phyloP scores from a whole-genome alignment of 2,797 vertebrate genomes.

The Oryzias dopingdopingensis region DNA sequence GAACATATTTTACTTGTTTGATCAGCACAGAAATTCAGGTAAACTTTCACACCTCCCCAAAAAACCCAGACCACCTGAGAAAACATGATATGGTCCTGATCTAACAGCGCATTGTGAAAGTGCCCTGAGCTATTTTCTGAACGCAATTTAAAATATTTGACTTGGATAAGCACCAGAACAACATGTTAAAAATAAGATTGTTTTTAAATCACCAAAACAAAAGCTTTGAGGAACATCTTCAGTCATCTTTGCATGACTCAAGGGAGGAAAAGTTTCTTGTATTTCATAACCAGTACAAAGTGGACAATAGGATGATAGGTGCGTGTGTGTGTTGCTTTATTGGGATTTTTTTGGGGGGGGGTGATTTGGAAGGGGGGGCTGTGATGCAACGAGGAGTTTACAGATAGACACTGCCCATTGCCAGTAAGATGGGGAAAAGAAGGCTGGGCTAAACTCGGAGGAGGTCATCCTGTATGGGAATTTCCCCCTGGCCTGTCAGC shows the following conservation, averaged over 20 bases:
- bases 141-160: no score
- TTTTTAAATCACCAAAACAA: slow-evolving; percentile 4
- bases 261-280: slow-evolving; percentile 20
- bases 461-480: slow-evolving; percentile 75
- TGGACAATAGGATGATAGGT: slow-evolving; percentile 44
- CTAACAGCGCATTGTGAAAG: no score
- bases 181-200: neutral
- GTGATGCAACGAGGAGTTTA: slow-evolving; percentile 77
- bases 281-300: slow-evolving; percentile 48
- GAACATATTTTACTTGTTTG: no score
- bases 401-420: slow-evolving; percentile 76
- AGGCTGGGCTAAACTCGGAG: slow-evolving; percentile 66
- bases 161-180: no score
- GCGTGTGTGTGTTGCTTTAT: slow-evolving; percentile 45
- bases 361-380: slow-evolving; percentile 38
- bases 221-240: slow-evolving; percentile 28
- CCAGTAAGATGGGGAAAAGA: slow-evolving; percentile 74
- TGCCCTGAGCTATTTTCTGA: no score
- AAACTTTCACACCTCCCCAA: no score
- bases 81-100: no score
- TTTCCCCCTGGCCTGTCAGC: slow-evolving; percentile 69
- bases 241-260: slow-evolving; percentile 31
- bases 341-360: slow-evolving; percentile 49
- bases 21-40: no score
- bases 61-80: no score